Base-by-base conservation (phyloP, 1,140 invertebrate genomes). In the Limonius californicus region DNA sequence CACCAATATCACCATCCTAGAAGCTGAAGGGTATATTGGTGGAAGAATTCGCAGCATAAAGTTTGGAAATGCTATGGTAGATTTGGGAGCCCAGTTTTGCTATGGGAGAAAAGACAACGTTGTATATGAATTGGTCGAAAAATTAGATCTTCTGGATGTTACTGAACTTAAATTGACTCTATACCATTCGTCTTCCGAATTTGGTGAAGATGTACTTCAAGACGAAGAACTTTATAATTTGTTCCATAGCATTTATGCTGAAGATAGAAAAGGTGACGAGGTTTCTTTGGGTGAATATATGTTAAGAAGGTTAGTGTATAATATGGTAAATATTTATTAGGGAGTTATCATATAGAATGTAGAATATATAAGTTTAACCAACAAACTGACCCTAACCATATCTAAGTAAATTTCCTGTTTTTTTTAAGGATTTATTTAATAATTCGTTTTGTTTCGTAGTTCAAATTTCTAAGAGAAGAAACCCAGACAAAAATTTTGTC, bases 1-100 rank as follows among this genome's bases (percentile, higher is more conserved):
- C 42, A 69, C 68, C 7, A 78, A 86, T 72, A 70, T 86, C 1
- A 68, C 76, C 1, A 67, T 87, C 23, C 62, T 91, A 11, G 91
- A 94, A 78, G 89, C 87, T 0, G 83, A 84, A 65, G 74, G 84
- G 67, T 79, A 87, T 60, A 82, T 90, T 54, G 89, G 89, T 4
- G 90, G 87, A 1, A 80, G 88, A 39, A 80, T 90, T 1, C 61
- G 81, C 32, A 87, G 84, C 0, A 76, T 81, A 1, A 64, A 79
- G 12, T 86, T 86, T 69, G 84, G 80, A 3, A 81, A 84, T 7
- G 80, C 79, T 59, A 74, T 81, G 18, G 76, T 94, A 4, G 93
- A 95, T 74, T 62, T 94, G 15, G 92, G 93, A 2, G 92, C 89
- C 16, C 89, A 94, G 69, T 94, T 88, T 87, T 84, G 92, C 66